These are phyloP conservation scores for Eriocheir sinensis DNA, from an alignment of 1,140 invertebrate genomes.

Conservation along the genomic window DNA sequence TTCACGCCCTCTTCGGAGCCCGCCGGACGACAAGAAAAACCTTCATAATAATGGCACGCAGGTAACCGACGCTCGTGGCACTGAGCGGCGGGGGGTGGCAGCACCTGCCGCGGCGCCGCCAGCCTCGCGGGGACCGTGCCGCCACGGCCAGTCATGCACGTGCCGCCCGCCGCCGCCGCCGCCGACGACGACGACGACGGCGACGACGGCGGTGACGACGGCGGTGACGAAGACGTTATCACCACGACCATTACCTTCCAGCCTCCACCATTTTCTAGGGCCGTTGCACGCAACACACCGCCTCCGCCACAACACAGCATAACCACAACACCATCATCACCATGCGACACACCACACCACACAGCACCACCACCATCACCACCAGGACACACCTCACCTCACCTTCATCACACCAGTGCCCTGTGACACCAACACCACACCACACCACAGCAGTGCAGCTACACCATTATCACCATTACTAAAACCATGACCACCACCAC, in stretches of 20 bases:
- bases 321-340: not conserved
- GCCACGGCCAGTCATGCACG: not conserved
- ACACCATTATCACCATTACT: too few relatives aligned
- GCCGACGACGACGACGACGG: too few relatives aligned
- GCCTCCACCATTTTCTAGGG: not conserved
- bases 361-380: not conserved
- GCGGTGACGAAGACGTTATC: too few relatives aligned
- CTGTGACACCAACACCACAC: not conserved
- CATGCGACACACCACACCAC: not conserved
- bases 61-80: not conserved
- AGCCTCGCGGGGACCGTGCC: conserved; percentile 2
- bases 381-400: not conserved
- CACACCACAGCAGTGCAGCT: not conserved
- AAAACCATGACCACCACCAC: too few relatives aligned
- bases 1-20: not conserved
- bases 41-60: not conserved
- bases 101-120: conserved; percentile 45
- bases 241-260: not conserved
- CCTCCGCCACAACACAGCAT: too few relatives aligned
- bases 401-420: not conserved
- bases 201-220: too few relatives aligned
- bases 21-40: not conserved
- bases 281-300: not conserved
- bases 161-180: not conserved
- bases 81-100: conserved; percentile 35